A percentile compares a stretch with the other conserved stretches of the same genome.
phyloP scores from a whole-genome alignment of 1,140 invertebrate genomes.

The Papilio polyxenes region DNA sequence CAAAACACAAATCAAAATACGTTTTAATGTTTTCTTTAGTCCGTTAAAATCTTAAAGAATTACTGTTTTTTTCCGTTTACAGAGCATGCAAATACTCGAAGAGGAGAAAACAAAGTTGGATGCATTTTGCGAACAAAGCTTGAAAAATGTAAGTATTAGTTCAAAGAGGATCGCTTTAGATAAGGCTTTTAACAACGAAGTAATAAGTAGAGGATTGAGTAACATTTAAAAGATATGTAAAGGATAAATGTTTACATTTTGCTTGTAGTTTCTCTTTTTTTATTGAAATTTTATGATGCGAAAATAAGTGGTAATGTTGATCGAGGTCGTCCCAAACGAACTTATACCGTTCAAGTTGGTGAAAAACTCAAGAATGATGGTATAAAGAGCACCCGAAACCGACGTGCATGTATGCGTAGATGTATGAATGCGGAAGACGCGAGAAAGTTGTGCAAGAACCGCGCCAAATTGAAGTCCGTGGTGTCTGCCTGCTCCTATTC shows the following conservation, averaged over 20 bases:
- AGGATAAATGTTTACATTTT: not conserved
- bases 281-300: not conserved
- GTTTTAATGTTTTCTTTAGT: not conserved
- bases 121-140: conserved; percentile 93
- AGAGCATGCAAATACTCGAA: conserved; percentile 94
- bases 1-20: not conserved
- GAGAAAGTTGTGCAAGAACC: too few species aligned
- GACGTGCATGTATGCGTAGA: too few species aligned
- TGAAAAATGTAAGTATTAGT: conserved; percentile 92
- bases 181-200: conserved; percentile 2
- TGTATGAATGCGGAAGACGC: too few species aligned
- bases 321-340: too few species aligned
- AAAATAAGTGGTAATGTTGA: too few species aligned
- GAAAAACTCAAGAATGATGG: too few species aligned
- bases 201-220: not conserved
- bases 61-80: conserved; percentile 59
- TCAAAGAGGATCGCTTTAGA: conserved; percentile 15
- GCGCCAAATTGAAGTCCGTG: too few species aligned
- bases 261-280: not conserved
- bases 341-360: not conserved
- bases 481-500: too few species aligned
- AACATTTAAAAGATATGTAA: not conserved
- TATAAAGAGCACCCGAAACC: too few species aligned
- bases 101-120: conserved; percentile 95
- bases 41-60: conserved; percentile 30